Base-by-base conservation (phyloP, 2,797 vertebrate genomes). In the Hippocampus kuda region DNA sequence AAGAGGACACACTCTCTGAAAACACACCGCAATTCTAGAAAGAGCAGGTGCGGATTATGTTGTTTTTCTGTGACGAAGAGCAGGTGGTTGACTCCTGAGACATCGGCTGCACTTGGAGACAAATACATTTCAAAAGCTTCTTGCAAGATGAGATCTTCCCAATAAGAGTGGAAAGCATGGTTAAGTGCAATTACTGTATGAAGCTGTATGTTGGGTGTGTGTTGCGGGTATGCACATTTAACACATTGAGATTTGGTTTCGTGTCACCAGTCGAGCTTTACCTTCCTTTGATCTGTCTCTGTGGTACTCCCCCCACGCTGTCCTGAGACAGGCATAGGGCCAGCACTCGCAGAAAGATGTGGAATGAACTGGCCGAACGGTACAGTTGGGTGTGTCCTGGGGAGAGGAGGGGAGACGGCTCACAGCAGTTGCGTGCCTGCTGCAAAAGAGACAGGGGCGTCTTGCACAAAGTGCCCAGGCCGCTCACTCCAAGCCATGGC, bases 211-310 rank as follows among this genome's bases (percentile, higher is more conserved):
- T 56, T 56, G 53, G 10, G 12, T 12, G 22, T 24, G n/a, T 24
- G n/a, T 56, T 53, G 24, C 10, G 54, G 10, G 11, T 12, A 24
- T 24, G 11, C n/a, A 56, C 26, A 16, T 59, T 51, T 59, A 13
- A 24, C 24, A 57, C 13, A 26, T 26, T 22, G 26, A 27, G 26
- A 27, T 65, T 65, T 49, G 44, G n/a, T 44, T 64, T 54, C 1
- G 26, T 53, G 66, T 54, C 66, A 67, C 41, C 30, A 34, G 49
- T 67, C 66, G n/a, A 41, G 22, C 38, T 85, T 83, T 70, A 98
- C 96, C 97, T 95, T 90, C 96, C 96, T 92, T 99, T 99, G 83
- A 99, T 93, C 88, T 98, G 97, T 81, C 95, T 98, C 92, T 96
- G 97, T 73, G 93, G 92, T 87, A 92, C 93, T 70, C 91, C 79